Evolutionary conservation across 2,888 invertebrate genomes (phyloP).

Genomic region (Pheosia gnoma): DNA sequence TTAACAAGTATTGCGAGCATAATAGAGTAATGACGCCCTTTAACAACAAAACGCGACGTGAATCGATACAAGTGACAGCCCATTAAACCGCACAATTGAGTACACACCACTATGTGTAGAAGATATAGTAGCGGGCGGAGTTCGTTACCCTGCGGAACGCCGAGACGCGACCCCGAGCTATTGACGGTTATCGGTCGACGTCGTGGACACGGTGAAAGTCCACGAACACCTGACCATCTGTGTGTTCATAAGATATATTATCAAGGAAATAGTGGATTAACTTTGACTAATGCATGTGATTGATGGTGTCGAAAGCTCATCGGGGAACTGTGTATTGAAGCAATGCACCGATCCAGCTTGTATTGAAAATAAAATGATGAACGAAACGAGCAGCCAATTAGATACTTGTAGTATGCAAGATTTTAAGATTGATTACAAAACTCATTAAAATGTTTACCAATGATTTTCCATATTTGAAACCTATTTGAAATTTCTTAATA

Average conservation of each 20-base stretch:
- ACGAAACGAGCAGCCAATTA: no score
- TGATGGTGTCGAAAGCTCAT: conserved; percentile 15
- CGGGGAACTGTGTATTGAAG: conserved; percentile 11
- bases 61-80: conserved; percentile 51
- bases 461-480: no score
- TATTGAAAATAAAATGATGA: no score
- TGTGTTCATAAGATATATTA: conserved; percentile 23
- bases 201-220: conserved; percentile 53
- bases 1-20: conserved; percentile 33
- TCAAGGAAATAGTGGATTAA: conserved; percentile 34
- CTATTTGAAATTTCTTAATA: no score
- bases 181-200: conserved; percentile 64
- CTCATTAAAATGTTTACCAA: no score
- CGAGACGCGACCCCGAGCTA: conserved; percentile 52
- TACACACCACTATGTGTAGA: conserved; percentile 41
- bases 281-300: conserved; percentile 18
- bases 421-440: no score
- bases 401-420: no score
- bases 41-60: conserved; percentile 35
- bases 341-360: no score
- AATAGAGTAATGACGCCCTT: conserved; percentile 38
- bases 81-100: conserved; percentile 47
- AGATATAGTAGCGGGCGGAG: conserved; percentile 51
- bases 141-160: conserved; percentile 64
- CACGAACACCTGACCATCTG: conserved; percentile 45